phyloP scores from a whole-genome alignment of 2,113 vertebrate genomes.

The Barbus barbus region DNA sequence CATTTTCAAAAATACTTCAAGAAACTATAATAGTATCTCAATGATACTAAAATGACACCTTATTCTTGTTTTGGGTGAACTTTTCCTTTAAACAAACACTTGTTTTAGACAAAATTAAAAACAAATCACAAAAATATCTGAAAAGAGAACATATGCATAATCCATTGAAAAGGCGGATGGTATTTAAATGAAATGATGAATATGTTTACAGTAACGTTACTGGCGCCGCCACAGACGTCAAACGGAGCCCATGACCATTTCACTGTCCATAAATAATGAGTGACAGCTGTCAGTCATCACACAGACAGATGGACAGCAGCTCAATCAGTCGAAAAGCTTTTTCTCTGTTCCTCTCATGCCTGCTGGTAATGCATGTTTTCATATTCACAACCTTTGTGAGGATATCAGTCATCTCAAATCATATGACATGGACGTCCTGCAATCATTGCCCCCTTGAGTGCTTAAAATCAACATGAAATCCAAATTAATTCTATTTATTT shows the following conservation, averaged over 20 bases:
- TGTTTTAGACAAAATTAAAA: not conserved
- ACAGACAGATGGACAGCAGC: not conserved
- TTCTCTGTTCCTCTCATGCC: not conserved
- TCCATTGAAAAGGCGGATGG: not conserved
- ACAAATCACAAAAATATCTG: not conserved
- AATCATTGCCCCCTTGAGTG: not conserved
- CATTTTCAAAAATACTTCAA: too few species aligned
- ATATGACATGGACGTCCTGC: not conserved
- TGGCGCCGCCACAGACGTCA: not conserved
- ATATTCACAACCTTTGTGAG: slow-evolving; percentile 4
- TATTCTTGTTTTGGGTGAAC: not conserved
- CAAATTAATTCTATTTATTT: not conserved
- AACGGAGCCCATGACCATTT: slow-evolving; percentile 6
- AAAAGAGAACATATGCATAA: not conserved
- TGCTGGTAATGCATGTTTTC: slow-evolving; percentile 31
- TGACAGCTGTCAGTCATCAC: slow-evolving; percentile 21
- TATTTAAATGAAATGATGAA: not conserved
- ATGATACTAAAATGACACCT: not conserved
- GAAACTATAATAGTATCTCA: not conserved
- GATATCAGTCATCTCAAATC: not conserved
- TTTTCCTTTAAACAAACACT: not conserved
- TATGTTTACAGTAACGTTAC: not conserved
- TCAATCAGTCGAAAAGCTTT: slow-evolving; percentile 23
- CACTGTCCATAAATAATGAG: slow-evolving; percentile 7
- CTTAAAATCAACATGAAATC: slow-evolving; percentile 10